Evolutionary conservation across 1,140 invertebrate species (phyloP).

Genomic region (Anadara kagoshimensis): DNA sequence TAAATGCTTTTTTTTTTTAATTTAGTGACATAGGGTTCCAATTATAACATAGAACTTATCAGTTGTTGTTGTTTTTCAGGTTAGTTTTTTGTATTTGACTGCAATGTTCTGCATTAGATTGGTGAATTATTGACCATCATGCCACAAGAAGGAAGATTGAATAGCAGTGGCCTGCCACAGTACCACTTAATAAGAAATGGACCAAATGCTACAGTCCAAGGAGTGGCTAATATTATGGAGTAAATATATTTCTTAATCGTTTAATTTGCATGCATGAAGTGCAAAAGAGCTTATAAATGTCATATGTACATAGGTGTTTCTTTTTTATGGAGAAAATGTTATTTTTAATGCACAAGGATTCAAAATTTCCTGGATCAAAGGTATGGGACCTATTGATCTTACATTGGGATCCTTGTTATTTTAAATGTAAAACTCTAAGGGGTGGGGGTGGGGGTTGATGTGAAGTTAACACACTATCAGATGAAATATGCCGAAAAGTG

Average conservation of each 20-base stretch:
- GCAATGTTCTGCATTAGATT: no score
- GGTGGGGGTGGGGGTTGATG: no score
- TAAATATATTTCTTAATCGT: constrained; percentile 9
- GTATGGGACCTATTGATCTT: not conserved
- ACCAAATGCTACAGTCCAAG: constrained; percentile 13
- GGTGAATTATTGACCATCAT: no score
- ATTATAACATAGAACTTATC: no score
- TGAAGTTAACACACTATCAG: no score
- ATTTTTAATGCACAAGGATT: not conserved
- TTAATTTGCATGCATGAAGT: not conserved
- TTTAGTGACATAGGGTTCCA: no score
- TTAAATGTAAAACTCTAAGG: not conserved
- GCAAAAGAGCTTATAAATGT: not conserved
- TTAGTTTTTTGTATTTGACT: no score
- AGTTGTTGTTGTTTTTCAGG: no score
- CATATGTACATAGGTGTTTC: not conserved
- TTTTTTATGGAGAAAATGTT: not conserved
- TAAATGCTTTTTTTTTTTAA: no score
- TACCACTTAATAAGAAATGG: constrained; percentile 35
- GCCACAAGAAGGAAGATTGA: no score
- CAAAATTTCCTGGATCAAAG: not conserved
- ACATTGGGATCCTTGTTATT: not conserved
- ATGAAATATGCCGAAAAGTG: no score
- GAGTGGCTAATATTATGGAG: constrained; percentile 31
- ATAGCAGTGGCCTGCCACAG: no score